phyloP scores from a whole-genome alignment of 2,888 invertebrate species.

The Pycnomerus fuliginosus region DNA sequence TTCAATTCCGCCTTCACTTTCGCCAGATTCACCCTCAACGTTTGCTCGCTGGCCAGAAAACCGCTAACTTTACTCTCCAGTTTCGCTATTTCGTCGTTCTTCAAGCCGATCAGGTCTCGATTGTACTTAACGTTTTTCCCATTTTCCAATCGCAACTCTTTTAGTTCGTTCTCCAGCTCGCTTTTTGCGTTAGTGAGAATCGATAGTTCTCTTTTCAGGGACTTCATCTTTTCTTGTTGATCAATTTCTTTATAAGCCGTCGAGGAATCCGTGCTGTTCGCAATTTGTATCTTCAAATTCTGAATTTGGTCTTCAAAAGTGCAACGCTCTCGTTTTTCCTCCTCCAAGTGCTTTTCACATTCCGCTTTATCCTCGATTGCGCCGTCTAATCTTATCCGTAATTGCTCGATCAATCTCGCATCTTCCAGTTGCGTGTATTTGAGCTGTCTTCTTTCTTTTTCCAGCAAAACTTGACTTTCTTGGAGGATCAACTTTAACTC shows the following conservation, averaged over 20 bases:
- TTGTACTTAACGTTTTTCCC: neutral
- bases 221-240: constrained; percentile 3
- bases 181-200: too few species aligned
- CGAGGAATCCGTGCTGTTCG: too few species aligned
- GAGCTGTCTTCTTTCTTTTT: constrained; percentile 24
- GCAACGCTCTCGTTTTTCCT: constrained; percentile 54
- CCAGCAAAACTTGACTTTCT: too few species aligned
- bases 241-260: constrained; percentile 16
- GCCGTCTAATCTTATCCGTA: constrained; percentile 64
- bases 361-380: constrained; percentile 65
- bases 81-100: neutral
- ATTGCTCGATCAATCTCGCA: constrained; percentile 64
- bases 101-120: neutral
- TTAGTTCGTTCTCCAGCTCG: constrained; percentile 29
- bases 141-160: neutral
- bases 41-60: constrained; percentile 30
- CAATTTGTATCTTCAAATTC: too few species aligned
- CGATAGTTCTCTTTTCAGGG: constrained; percentile 1
- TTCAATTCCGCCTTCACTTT: constrained; percentile 37
- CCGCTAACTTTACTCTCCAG: constrained; percentile 36
- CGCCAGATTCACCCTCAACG: constrained; percentile 32
- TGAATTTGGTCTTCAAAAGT: constrained; percentile 45
- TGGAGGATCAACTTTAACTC: too few species aligned
- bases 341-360: constrained; percentile 60
- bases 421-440: constrained; percentile 59